These are phyloP conservation scores for Podarcis siculus DNA, from an alignment of 2,797 vertebrate genomes.

Conservation along the genomic window DNA sequence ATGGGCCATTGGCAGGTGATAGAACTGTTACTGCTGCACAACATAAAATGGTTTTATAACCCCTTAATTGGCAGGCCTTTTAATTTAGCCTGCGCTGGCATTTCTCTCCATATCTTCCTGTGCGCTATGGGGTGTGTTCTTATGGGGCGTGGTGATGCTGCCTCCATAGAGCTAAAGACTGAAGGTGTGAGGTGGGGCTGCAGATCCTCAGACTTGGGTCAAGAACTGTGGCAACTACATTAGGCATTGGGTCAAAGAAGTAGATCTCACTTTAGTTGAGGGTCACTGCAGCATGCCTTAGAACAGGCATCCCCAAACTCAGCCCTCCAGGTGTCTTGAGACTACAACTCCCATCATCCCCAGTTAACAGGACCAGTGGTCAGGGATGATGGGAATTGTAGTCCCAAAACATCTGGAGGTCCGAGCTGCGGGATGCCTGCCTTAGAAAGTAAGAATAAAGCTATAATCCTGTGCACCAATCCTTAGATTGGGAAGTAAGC, in stretches of 20 bases:
- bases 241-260: neutral
- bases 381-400: too few species aligned
- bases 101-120: neutral
- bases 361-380: too few species aligned
- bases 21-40: constrained; percentile 30
- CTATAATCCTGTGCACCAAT: neutral
- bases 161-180: neutral
- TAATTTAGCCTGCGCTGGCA: constrained; percentile 2
- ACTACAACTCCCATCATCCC: too few species aligned
- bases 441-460: neutral
- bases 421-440: too few species aligned
- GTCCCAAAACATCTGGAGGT: too few species aligned
- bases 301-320: too few species aligned
- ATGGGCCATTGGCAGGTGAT: constrained; percentile 46
- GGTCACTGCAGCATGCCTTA: neutral
- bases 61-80: neutral
- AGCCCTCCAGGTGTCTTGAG: too few species aligned
- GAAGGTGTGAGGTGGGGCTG: neutral
- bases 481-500: neutral
- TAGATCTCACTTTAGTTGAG: neutral
- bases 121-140: neutral
- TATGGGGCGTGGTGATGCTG: neutral
- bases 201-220: neutral
- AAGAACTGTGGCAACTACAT: neutral
- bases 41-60: constrained; percentile 44